Evolutionary conservation across 2,888 invertebrate species (phyloP).

Genomic region (Melanostoma scalare): DNA sequence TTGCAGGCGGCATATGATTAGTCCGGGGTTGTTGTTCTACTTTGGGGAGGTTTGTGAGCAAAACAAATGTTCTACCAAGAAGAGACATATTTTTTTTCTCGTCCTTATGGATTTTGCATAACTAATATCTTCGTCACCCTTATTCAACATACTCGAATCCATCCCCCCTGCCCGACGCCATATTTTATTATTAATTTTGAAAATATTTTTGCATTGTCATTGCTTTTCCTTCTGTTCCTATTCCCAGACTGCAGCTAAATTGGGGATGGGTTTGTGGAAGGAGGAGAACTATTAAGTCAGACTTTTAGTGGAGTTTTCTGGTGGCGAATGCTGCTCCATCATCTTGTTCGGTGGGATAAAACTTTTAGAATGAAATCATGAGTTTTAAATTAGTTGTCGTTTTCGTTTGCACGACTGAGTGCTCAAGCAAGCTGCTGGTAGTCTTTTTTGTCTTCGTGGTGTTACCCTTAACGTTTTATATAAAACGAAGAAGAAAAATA

Average conservation of each 20-base stretch:
- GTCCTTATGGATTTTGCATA: slow-evolving; percentile 62
- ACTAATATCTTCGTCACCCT: slow-evolving; percentile 60
- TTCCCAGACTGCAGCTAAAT: not conserved
- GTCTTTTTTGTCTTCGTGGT: slow-evolving; percentile 2
- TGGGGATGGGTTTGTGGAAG: slow-evolving; percentile 1
- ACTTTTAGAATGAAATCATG: slow-evolving; percentile 58
- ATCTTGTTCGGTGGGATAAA: not conserved
- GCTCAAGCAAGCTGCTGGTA: slow-evolving; percentile 23
- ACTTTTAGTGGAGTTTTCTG: slow-evolving; percentile 17
- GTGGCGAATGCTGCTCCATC: not conserved
- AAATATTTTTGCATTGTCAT: slow-evolving; percentile 70
- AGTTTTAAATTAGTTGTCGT: slow-evolving; percentile 64
- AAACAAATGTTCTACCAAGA: slow-evolving; percentile 21
- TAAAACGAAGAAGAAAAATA: not conserved
- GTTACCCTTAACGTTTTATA: slow-evolving; percentile 11
- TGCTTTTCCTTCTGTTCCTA: slow-evolving; percentile 18
- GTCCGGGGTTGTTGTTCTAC: slow-evolving; percentile 64
- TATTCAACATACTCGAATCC: slow-evolving; percentile 23
- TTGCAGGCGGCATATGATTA: slow-evolving; percentile 38
- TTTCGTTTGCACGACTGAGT: slow-evolving; percentile 37
- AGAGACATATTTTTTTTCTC: slow-evolving; percentile 16
- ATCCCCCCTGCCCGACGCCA: not conserved
- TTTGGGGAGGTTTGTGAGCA: slow-evolving; percentile 14
- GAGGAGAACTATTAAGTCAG: not conserved
- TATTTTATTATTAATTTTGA: slow-evolving; percentile 69